Evolutionary conservation across 2,888 invertebrate genomes (phyloP), one percentile per base, ranked within the genome.

Genomic region (Luffia ferchaultella): DNA sequence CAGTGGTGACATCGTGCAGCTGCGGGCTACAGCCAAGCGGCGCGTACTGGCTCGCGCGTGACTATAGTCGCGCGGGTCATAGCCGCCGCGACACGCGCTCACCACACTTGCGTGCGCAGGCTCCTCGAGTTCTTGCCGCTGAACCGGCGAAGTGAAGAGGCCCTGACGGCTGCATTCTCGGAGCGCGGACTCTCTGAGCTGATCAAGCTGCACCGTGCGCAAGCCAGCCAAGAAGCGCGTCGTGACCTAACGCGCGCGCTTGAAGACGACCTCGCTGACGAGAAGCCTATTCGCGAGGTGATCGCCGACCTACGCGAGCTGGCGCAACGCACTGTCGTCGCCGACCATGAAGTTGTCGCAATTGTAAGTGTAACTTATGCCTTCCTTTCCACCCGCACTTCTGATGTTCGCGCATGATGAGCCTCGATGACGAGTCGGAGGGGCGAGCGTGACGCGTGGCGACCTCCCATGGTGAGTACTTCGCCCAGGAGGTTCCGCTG

Each of bases 51-150:
- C 75, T 57, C 63, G 60, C 62, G 64, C 68, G 60, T 41, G 42
- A 15, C 65, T 48, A 17, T 42, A 16, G 69, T 65, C 67, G 65
- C 56, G 50, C 59, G 18, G 58, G 76, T 78, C 82, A 82, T 82
- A 62, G 68, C 60, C 76, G 76, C 49, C 57, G 69, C 73, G 60
- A 82, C 76, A 76, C 18, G 2, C 15, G 18, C 20, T 19, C 16
- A 15, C 5, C 5, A 7, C 43, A 5, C 5, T 3, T 47, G n/a
- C n/a, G 16, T 45, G 55, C 60, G 57, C 63, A 94, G 94, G 72
- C 79, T 96, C 70, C 89, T 94, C 90, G 96, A 97, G 78, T 95
- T 97, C 84, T 92, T 97, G 71, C 97, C 97, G 57, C 88, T 93
- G 65, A 97, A 96, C 80, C 97, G 96, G 69, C 91, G 97, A 70